phyloP scores from a whole-genome alignment of 2,797 vertebrate species.

The Gambelia wislizenii region DNA sequence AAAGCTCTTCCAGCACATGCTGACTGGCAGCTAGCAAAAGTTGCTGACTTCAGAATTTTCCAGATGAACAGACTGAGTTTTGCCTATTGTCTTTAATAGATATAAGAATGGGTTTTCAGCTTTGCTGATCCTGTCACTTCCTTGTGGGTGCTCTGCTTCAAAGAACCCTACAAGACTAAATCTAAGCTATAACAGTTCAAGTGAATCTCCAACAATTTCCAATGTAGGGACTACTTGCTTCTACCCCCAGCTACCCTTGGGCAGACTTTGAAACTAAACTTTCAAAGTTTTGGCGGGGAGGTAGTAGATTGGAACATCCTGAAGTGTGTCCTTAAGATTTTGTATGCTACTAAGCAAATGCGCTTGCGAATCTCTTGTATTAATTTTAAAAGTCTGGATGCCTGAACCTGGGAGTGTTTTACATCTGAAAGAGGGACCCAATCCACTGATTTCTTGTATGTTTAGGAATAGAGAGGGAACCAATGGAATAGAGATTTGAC shows the following conservation, averaged over 20 bases:
- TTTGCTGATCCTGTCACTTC: not conserved
- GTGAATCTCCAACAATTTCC: not conserved
- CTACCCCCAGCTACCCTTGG: not conserved
- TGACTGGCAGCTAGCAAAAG: conserved; percentile 5
- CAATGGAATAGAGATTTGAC: not conserved
- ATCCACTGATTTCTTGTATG: not conserved
- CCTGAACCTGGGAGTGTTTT: not conserved
- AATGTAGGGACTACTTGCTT: not conserved
- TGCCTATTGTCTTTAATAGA: not conserved
- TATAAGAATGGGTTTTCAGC: not conserved
- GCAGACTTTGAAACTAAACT: not conserved
- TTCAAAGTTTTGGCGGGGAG: not conserved
- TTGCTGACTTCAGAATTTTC: not conserved
- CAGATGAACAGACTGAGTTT: not conserved
- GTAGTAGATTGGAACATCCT: not conserved
- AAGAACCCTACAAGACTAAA: not conserved
- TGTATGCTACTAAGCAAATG: not conserved
- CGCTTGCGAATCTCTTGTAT: too few species aligned
- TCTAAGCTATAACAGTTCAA: not conserved
- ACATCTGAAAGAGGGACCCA: not conserved
- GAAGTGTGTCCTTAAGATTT: not conserved
- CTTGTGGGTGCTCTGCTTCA: not conserved
- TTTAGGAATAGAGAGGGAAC: too few species aligned
- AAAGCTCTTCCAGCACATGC: conserved; percentile 40
- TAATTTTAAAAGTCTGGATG: not conserved